Evolutionary conservation across 1,140 invertebrate genomes (phyloP), one percentile per base, ranked within the genome.

Genomic region (Microplitis mediator): DNA sequence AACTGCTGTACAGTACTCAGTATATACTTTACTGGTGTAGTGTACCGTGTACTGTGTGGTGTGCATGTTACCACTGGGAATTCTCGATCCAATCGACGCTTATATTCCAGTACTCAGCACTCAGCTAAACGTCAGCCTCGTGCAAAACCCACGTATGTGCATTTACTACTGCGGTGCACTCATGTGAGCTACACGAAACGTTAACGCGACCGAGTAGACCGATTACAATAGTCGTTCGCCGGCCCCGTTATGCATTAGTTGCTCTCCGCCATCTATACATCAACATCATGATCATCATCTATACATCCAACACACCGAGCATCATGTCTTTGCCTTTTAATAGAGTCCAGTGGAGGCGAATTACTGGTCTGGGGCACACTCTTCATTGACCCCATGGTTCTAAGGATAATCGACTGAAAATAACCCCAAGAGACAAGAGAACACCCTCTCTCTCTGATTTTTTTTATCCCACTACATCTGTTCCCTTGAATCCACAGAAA

Each of bases 371-470:
- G 56, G 23, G 14, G 45, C 39, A 58, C 35, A 65, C 70, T 65
- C 74, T 75, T 62, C 75, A 73, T 79, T 82, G 82, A 82, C 82
- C 83, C 82, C 74, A 77, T 71, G 75, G 74, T 77, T 78, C 79
- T 75, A 58, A 82, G 74, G 83, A 86, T 86, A 86, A 86, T 85
- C 84, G 84, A 86, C 84, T 82, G 84, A 85, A 84, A 86, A 86
- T 85, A 86, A 86, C 81, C 85, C 84, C 84, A 77, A 81, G 84
- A 84, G 85, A 86, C 81, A 69, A 72, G 56, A 54, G 73, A 69
- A 73, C 62, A 74, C 72, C 73, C 75, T 63, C 69, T 63, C 13
- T 60, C 69, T 60, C 72, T 58, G 64, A 50, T 45, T 69, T 45
- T 52, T 50, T 60, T 6, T 31, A 64, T 16, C 0, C 14, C 60